phyloP scores from a whole-genome alignment of 2,797 vertebrate genomes.

The Danio tinwini region DNA sequence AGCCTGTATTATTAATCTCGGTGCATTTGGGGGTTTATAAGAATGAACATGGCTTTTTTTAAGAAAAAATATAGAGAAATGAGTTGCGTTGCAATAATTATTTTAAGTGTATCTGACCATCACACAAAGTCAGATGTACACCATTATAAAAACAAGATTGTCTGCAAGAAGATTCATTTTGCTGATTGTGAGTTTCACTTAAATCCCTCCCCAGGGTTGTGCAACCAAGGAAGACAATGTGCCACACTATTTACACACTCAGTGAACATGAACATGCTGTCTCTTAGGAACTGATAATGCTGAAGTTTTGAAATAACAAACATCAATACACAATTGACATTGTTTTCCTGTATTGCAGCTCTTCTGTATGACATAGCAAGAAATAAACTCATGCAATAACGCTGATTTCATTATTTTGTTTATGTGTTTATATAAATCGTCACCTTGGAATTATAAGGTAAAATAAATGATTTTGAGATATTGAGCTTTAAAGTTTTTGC shows the following conservation, averaged over 20 bases:
- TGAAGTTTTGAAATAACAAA: constrained; percentile 10
- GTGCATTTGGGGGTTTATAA: constrained; percentile 14
- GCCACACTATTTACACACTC: constrained; percentile 1
- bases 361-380: constrained; percentile 33
- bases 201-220: neutral
- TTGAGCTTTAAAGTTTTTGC: too few species aligned
- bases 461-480: too few species aligned
- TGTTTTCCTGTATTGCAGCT: constrained; percentile 31
- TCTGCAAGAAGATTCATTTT: neutral
- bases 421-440: too few species aligned
- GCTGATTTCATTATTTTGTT: neutral
- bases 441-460: too few species aligned
- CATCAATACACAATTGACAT: neutral
- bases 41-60: constrained; percentile 7
- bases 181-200: neutral
- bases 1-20: neutral
- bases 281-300: constrained; percentile 12
- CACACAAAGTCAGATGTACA: constrained; percentile 5
- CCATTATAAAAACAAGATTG: constrained; percentile 14
- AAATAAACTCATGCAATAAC: constrained; percentile 53
- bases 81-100: constrained; percentile 49
- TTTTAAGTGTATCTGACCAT: constrained; percentile 25
- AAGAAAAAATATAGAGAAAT: neutral
- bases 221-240: constrained; percentile 4
- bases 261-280: constrained; percentile 6